A percentile compares a stretch with the other conserved stretches of the same genome.
Conservation (phyloP, 2,113 vertebrate genomes). For the Pangasianodon gigas region DNA sequence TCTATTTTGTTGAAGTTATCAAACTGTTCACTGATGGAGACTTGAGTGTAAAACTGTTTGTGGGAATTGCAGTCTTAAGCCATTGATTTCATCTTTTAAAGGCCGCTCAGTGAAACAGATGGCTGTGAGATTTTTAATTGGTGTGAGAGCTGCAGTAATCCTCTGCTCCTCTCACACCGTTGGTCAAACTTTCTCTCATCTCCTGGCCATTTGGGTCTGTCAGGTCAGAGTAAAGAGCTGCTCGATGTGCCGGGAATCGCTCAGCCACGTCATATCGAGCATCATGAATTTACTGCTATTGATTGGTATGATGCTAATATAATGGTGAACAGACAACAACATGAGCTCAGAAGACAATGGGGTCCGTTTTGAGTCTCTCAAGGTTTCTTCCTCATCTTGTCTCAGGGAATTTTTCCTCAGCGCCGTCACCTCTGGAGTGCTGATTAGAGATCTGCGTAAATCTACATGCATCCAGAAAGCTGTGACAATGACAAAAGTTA, state of each 20-base stretch:
- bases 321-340: neutral
- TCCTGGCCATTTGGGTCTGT: neutral
- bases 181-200: neutral
- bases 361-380: neutral
- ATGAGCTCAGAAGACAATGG: neutral
- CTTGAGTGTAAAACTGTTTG: too few relatives aligned
- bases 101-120: neutral
- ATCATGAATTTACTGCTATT: neutral
- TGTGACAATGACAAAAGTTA: neutral
- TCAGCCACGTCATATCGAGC: neutral
- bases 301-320: neutral
- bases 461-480: neutral
- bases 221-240: neutral
- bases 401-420: neutral
- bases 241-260: neutral
- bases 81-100: neutral
- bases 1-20: too few relatives aligned
- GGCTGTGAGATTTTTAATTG: neutral
- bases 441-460: neutral
- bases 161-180: neutral
- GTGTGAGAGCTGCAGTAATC: neutral
- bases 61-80: too few relatives aligned
- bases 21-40: too few relatives aligned
- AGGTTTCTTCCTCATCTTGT: too few relatives aligned
- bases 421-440: neutral